These are phyloP conservation scores for Aphaenogaster rudis DNA, from an alignment of 1,140 invertebrate species.

Conservation along the genomic window DNA sequence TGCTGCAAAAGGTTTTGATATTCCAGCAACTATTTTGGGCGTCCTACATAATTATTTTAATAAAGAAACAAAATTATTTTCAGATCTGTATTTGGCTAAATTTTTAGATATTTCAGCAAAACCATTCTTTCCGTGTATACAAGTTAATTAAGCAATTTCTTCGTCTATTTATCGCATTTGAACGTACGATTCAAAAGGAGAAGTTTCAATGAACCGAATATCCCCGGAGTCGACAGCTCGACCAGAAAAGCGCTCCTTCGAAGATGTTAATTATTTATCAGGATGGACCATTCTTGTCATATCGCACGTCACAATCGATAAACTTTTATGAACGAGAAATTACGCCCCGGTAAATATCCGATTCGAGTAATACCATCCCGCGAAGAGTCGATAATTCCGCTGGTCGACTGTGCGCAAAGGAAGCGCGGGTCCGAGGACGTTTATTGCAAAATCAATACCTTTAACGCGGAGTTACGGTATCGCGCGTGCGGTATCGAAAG, in stretches of 20 bases:
- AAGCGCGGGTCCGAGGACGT: slow-evolving; percentile 45
- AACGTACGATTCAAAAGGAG: background rate
- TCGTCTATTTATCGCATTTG: background rate
- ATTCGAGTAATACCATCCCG: slow-evolving; percentile 41
- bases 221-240: background rate
- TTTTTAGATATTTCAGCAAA: too few species aligned
- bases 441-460: slow-evolving; percentile 66
- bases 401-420: slow-evolving; percentile 46
- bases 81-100: too few species aligned
- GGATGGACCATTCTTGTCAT: background rate
- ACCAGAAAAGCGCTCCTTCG: background rate
- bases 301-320: background rate
- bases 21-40: too few species aligned
- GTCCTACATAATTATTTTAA: too few species aligned
- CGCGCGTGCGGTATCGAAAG: slow-evolving; percentile 65
- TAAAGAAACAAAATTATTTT: too few species aligned
- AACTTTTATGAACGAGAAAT: slow-evolving; percentile 37
- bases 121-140: too few species aligned
- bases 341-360: slow-evolving; percentile 7
- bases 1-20: too few species aligned
- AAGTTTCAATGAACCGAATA: background rate
- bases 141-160: background rate
- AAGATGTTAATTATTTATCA: slow-evolving; percentile 42
- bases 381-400: slow-evolving; percentile 57
- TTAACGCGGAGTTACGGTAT: slow-evolving; percentile 65